phyloP scores from a whole-genome alignment of 2,113 vertebrate genomes.

The Crotalus helleri region DNA sequence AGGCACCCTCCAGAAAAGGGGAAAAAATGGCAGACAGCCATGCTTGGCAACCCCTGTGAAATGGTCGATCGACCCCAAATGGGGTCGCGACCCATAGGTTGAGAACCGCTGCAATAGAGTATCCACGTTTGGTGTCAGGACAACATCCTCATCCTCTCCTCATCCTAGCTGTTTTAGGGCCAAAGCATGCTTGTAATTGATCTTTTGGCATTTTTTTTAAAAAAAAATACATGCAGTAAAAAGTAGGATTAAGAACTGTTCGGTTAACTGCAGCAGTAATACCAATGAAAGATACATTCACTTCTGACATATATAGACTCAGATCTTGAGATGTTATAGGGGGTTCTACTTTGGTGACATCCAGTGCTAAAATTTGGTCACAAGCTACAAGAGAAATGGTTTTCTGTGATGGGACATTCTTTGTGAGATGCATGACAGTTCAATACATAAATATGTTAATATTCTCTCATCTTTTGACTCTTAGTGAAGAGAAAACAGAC shows the following conservation, averaged over 20 bases:
- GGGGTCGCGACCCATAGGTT: too few species aligned
- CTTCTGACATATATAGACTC: background rate
- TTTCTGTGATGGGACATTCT: background rate
- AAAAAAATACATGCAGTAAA: background rate
- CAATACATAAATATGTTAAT: background rate
- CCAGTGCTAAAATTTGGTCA: background rate
- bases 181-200: background rate
- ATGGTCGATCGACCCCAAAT: too few species aligned
- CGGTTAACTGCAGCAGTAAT: background rate
- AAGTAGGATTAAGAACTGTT: background rate
- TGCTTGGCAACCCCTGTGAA: too few species aligned
- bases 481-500: background rate
- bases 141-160: background rate
- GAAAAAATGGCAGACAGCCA: too few species aligned
- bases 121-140: conserved; percentile 39
- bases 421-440: background rate
- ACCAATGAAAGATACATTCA: background rate
- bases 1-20: too few species aligned
- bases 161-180: conserved; percentile 16
- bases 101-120: background rate
- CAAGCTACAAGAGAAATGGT: background rate
- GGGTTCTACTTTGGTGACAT: background rate
- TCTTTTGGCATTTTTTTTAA: too few species aligned
- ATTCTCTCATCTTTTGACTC: background rate
- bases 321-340: too few species aligned